A percentile compares a stretch with the other conserved stretches of the same genome.
These are phyloP conservation scores for Pogonomyrmex californicus DNA, from an alignment of 1,140 invertebrate genomes.

Conservation along the genomic window DNA sequence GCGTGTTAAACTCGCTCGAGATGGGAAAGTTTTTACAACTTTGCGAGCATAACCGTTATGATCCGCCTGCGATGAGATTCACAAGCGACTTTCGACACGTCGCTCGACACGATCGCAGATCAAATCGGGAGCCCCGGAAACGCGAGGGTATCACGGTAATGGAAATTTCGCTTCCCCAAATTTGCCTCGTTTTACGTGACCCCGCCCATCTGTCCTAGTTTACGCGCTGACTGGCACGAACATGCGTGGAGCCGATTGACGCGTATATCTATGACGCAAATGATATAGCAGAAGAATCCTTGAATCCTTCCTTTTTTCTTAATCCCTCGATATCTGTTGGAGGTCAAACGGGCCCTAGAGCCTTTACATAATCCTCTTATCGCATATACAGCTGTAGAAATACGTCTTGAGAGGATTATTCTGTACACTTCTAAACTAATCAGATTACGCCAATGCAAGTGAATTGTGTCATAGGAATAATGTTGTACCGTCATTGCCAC, in stretches of 20 bases:
- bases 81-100: slow-evolving; percentile 56
- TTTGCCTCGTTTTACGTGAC: slow-evolving; percentile 37
- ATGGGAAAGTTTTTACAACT: slow-evolving; percentile 66
- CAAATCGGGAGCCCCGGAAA: slow-evolving; percentile 31
- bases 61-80: slow-evolving; percentile 48
- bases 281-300: slow-evolving; percentile 3
- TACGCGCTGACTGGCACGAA: neutral
- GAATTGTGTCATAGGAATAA: neutral
- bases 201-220: neutral
- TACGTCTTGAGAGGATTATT: slow-evolving; percentile 25
- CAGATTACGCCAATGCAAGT: neutral
- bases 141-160: slow-evolving; percentile 41
- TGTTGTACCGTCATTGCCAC: neutral
- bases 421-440: slow-evolving; percentile 20
- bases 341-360: slow-evolving; percentile 4
- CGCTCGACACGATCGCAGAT: slow-evolving; percentile 48
- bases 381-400: slow-evolving; percentile 22
- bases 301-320: neutral
- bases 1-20: slow-evolving; percentile 53
- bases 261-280: neutral
- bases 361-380: slow-evolving; percentile 43
- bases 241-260: slow-evolving; percentile 19
- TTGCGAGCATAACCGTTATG: slow-evolving; percentile 48
- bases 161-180: slow-evolving; percentile 61
- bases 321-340: neutral